Percentiles rank a stretch among this genome's conserved stretches.
phyloP scores from a whole-genome alignment of 2,797 vertebrate species.

The Tragopan temminckii region DNA sequence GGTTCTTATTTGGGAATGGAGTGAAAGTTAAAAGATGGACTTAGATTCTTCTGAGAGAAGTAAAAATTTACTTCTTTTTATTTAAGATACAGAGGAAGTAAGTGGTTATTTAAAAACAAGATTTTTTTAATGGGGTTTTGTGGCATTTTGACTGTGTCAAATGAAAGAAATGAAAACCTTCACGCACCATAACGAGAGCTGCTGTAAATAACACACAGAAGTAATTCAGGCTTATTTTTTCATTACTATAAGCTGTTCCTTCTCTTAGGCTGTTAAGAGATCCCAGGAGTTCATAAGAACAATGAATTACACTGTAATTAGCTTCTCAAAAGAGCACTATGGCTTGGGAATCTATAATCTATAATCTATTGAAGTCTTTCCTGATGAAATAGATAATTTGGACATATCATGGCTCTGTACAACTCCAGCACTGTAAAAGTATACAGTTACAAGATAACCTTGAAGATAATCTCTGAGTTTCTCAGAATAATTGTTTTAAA shows the following conservation, averaged over 20 bases:
- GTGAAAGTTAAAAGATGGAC: background rate
- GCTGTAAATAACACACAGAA: background rate
- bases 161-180: background rate
- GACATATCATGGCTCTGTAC: background rate
- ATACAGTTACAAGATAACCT: background rate
- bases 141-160: background rate
- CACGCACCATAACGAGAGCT: background rate
- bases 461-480: background rate
- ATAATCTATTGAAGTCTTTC: background rate
- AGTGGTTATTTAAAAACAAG: background rate
- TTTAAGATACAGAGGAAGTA: background rate
- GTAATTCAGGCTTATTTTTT: background rate
- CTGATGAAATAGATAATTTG: background rate
- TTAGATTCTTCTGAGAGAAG: background rate
- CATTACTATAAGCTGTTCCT: background rate
- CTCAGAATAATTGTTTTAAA: background rate
- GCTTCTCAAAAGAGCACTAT: conserved; percentile 32
- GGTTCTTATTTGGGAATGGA: background rate
- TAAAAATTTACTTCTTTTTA: background rate
- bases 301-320: conserved; percentile 34
- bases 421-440: background rate
- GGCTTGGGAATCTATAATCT: conserved; percentile 34
- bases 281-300: conserved; percentile 38
- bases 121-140: background rate
- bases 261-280: conserved; percentile 6